phyloP scores from a whole-genome alignment of 2,888 invertebrate species.

The Chrysomela aeneicollis region DNA sequence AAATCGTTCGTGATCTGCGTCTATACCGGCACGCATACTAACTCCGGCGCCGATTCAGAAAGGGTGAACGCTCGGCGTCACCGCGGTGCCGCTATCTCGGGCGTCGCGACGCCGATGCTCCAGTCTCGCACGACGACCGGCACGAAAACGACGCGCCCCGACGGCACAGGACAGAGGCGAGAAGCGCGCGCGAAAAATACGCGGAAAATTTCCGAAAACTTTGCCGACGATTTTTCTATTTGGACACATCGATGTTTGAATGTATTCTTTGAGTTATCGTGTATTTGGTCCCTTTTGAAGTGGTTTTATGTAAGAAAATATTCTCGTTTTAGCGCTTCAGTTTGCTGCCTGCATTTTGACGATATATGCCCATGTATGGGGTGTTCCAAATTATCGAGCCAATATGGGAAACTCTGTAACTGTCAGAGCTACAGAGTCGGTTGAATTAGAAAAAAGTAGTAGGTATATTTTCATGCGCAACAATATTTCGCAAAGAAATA shows the following conservation, averaged over 20 bases:
- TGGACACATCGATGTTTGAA: constrained; percentile 30
- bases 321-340: too few species aligned
- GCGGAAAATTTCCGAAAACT: neutral
- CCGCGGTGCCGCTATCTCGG: constrained; percentile 20
- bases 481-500: neutral
- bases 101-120: constrained; percentile 32
- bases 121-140: constrained; percentile 50
- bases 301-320: constrained; percentile 44
- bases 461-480: too few species aligned
- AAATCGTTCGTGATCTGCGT: too few species aligned
- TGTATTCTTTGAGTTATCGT: constrained; percentile 38
- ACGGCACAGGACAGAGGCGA: constrained; percentile 25
- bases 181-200: neutral
- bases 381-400: too few species aligned
- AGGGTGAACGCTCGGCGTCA: constrained; percentile 55
- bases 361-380: too few species aligned
- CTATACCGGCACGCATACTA: too few species aligned
- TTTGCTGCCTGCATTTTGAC: too few species aligned
- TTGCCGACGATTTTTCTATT: constrained; percentile 30
- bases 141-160: constrained; percentile 41
- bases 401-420: too few species aligned
- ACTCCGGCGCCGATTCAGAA: constrained; percentile 10
- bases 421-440: too few species aligned
- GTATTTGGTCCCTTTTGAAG: constrained; percentile 43
- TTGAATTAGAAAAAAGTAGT: too few species aligned